A percentile compares a stretch with the other conserved stretches of the same genome.
Evolutionary conservation across 2,113 vertebrate species (phyloP).

Genomic region (Panthera uncia): DNA sequence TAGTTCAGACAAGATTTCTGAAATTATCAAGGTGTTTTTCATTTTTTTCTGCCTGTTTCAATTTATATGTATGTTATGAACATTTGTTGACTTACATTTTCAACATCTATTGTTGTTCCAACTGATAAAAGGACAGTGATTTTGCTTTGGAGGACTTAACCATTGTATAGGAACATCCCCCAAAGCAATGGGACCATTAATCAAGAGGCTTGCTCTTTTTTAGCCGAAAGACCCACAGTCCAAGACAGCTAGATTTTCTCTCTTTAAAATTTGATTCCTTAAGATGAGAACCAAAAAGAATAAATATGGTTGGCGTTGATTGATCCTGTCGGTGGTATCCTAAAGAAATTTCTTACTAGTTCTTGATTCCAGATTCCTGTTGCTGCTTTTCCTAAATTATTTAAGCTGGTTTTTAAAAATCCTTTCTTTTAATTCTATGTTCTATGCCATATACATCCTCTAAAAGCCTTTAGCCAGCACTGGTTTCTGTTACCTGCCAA

Average conservation of each 20-base stretch:
- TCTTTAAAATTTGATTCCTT: not conserved
- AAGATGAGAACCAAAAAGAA: not conserved
- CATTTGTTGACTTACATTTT: not conserved
- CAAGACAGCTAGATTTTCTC: not conserved
- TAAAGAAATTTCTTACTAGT: not conserved
- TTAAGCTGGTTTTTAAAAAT: not conserved
- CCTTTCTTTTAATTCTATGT: not conserved
- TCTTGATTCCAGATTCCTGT: not conserved
- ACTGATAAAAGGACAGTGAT: not conserved
- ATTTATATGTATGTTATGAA: not conserved
- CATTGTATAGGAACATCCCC: not conserved
- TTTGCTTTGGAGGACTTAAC: not conserved
- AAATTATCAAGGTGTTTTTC: not conserved
- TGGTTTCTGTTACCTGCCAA: not conserved
- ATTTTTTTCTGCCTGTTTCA: not conserved
- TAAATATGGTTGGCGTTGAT: not conserved
- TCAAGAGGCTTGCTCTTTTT: not conserved
- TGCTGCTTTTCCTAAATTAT: not conserved
- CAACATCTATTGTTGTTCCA: not conserved
- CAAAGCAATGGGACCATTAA: no score
- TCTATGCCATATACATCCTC: not conserved
- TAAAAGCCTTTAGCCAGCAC: not conserved
- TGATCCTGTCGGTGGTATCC: not conserved
- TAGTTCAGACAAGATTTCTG: not conserved
- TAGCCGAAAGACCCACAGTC: not conserved